These are phyloP conservation scores for Deilephila porcellus DNA, from an alignment of 2,888 invertebrate species.

Conservation along the genomic window DNA sequence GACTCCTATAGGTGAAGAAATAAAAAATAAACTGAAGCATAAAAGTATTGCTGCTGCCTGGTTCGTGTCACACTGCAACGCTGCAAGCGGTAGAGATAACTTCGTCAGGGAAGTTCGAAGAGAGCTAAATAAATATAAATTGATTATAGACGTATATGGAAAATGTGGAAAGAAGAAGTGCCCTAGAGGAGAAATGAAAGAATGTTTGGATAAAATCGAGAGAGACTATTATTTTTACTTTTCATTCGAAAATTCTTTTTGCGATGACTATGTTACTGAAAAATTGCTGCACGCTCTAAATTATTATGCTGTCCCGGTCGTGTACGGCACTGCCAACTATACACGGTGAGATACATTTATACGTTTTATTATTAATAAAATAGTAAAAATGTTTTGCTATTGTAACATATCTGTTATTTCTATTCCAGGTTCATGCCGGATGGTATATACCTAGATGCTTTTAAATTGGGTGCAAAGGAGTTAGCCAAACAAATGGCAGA, in stretches of 20 bases:
- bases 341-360: constrained; percentile 53
- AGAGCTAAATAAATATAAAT: constrained; percentile 47
- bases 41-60: constrained; percentile 64
- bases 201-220: constrained; percentile 54
- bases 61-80: constrained; percentile 62
- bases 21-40: constrained; percentile 48
- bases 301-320: constrained; percentile 63
- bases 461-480: constrained; percentile 37
- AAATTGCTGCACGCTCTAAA: constrained; percentile 61
- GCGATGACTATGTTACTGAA: constrained; percentile 69
- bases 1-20: constrained; percentile 49
- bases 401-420: background rate
- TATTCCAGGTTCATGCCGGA: constrained; percentile 54
- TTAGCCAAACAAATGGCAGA: constrained; percentile 47
- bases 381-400: no score
- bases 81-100: constrained; percentile 48
- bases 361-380: no score
- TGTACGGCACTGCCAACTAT: constrained; percentile 70
- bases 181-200: constrained; percentile 39
- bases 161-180: constrained; percentile 56
- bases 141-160: constrained; percentile 60
- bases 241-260: constrained; percentile 66
- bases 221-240: constrained; percentile 66
- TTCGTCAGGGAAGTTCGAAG: constrained; percentile 47
- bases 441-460: constrained; percentile 49